phyloP scores from a whole-genome alignment of 2,113 vertebrate genomes.

The Ctenodactylus gundi region DNA sequence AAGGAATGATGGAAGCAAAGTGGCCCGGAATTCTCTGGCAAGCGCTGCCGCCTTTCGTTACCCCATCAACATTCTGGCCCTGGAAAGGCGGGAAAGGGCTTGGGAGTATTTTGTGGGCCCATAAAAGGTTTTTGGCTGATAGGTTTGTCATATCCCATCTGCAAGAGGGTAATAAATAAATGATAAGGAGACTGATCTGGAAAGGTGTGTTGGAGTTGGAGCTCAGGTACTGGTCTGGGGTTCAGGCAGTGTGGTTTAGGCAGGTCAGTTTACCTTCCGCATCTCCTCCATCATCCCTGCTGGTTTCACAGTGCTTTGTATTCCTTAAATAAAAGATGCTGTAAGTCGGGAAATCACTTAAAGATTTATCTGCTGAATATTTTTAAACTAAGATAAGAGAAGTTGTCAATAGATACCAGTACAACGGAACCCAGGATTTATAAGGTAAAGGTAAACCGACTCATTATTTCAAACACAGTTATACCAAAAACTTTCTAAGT shows the following conservation, averaged over 20 bases:
- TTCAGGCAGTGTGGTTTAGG: slow-evolving; percentile 40
- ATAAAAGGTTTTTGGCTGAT: slow-evolving; percentile 65
- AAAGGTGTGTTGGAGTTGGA: slow-evolving; percentile 49
- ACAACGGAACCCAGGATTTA: neutral
- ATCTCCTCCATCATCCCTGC: neutral
- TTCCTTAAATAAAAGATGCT: slow-evolving; percentile 69
- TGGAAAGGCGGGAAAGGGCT: neutral
- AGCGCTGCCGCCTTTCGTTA: neutral
- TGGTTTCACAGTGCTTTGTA: slow-evolving; percentile 55
- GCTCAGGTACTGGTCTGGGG: slow-evolving; percentile 23
- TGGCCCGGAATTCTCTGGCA: neutral
- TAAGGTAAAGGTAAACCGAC: neutral
- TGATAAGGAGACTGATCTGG: slow-evolving; percentile 36
- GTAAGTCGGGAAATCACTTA: slow-evolving; percentile 56
- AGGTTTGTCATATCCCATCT: slow-evolving; percentile 37
- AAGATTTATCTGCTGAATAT: slow-evolving; percentile 54
- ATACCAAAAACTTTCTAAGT: neutral
- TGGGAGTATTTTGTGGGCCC: slow-evolving; percentile 49
- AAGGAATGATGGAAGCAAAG: neutral
- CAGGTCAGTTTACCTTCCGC: slow-evolving; percentile 50
- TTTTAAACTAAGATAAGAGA: slow-evolving; percentile 30
- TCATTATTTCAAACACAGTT: neutral
- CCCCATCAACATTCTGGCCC: neutral
- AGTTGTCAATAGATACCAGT: no score
- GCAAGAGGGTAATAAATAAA: slow-evolving; percentile 61